Evolutionary conservation across 2,888 invertebrate genomes (phyloP).

Genomic region (Paralinhomoeus sp.): DNA sequence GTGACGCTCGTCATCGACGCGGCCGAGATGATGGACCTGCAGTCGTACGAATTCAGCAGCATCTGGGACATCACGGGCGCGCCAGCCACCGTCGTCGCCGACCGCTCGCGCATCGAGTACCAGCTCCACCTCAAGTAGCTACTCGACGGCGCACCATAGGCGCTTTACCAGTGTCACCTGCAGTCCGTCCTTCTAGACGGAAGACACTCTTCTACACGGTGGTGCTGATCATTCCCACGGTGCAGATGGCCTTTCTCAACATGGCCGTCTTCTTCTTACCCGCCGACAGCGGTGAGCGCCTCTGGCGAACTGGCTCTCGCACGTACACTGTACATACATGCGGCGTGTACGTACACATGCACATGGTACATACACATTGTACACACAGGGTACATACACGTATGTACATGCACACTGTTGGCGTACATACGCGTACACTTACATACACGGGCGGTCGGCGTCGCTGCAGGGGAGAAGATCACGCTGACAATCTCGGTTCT

Average conservation of each 20-base stretch:
- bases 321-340: too few species aligned
- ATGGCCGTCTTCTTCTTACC: slow-evolving; percentile 95
- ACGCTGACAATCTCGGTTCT: slow-evolving; percentile 69
- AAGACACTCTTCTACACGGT: slow-evolving; percentile 98
- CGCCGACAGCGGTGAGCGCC: slow-evolving; percentile 77
- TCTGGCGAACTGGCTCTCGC: too few species aligned
- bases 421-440: too few species aligned
- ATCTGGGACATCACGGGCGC: slow-evolving; percentile 93
- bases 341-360: too few species aligned
- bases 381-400: too few species aligned
- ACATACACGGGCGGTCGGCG: too few species aligned
- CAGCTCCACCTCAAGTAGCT: slow-evolving; percentile 14
- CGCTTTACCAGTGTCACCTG: not conserved
- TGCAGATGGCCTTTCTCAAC: slow-evolving; percentile 92
- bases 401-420: too few species aligned
- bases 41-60: slow-evolving; percentile 86
- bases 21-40: slow-evolving; percentile 67
- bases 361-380: too few species aligned
- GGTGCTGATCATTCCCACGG: slow-evolving; percentile 91
- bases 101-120: slow-evolving; percentile 32
- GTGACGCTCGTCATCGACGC: slow-evolving; percentile 60
- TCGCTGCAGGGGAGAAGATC: slow-evolving; percentile 34
- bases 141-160: not conserved
- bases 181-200: slow-evolving; percentile 39
- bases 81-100: slow-evolving; percentile 56